Percentiles rank a stretch among this genome's conserved stretches.
These are phyloP conservation scores for Drosophila hydei DNA, from an alignment of 1,140 invertebrate genomes.

Conservation along the genomic window DNA sequence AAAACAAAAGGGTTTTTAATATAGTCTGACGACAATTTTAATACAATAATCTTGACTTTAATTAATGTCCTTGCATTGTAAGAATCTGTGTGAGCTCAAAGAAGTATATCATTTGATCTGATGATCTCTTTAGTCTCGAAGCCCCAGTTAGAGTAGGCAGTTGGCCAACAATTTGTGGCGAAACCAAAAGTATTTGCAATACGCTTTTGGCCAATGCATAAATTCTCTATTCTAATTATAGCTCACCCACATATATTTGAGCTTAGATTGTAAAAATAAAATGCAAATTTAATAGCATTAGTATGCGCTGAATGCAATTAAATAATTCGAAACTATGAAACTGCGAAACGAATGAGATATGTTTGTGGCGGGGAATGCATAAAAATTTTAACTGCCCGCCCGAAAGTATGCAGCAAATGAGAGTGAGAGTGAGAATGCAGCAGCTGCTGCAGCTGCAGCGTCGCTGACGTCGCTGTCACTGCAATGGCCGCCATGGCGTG, in stretches of 20 bases:
- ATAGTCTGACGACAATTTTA: too few relatives aligned
- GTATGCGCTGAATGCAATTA: constrained; percentile 46
- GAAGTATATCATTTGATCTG: too few relatives aligned
- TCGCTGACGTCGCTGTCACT: constrained; percentile 31
- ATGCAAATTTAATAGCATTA: constrained; percentile 1
- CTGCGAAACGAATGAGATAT: constrained; percentile 42
- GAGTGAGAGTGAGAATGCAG: constrained; percentile 31
- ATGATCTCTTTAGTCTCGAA: too few relatives aligned
- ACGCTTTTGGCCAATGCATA: too few relatives aligned
- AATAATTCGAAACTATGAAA: constrained; percentile 67
- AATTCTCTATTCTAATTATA: neutral
- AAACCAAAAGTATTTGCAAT: too few relatives aligned
- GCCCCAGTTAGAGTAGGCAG: too few relatives aligned
- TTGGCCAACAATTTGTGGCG: too few relatives aligned
- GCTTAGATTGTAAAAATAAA: neutral
- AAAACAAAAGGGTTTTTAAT: too few relatives aligned
- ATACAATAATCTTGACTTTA: too few relatives aligned
- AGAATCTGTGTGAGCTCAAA: too few relatives aligned
- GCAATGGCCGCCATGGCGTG: constrained; percentile 62
- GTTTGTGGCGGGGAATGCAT: constrained; percentile 25
- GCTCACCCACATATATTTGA: too few relatives aligned
- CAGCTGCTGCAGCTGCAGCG: constrained; percentile 23
- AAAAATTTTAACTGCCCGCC: constrained; percentile 29
- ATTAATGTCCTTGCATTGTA: too few relatives aligned
- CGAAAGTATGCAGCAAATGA: constrained; percentile 41